A percentile compares a stretch with the other conserved stretches of the same genome.
phyloP scores from a whole-genome alignment of 1,140 invertebrate genomes.

The Grapholita molesta region DNA sequence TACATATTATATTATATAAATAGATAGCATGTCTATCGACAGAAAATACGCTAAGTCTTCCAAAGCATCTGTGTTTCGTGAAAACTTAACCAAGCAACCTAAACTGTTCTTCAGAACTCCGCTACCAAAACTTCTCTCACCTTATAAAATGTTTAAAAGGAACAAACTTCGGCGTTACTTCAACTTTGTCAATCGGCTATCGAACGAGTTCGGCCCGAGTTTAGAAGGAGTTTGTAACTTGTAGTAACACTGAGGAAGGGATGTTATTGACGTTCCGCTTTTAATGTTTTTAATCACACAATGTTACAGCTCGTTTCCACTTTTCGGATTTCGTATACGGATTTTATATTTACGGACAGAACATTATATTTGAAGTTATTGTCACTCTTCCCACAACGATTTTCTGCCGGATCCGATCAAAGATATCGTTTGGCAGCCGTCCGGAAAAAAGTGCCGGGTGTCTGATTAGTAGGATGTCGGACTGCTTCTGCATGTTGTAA shows the following conservation, averaged over 20 bases:
- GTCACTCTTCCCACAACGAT: too few relatives aligned
- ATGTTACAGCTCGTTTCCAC: too few relatives aligned
- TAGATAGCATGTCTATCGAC: neutral
- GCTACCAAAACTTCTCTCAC: neutral
- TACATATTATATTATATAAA: neutral
- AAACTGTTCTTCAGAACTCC: neutral
- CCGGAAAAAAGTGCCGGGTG: too few relatives aligned
- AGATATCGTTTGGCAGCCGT: too few relatives aligned
- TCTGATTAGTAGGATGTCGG: too few relatives aligned
- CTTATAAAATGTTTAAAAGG: constrained; percentile 15
- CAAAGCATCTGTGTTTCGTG: neutral
- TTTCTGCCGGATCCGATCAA: too few relatives aligned
- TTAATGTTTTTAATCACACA: neutral
- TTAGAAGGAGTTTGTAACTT: neutral
- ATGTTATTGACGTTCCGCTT: neutral
- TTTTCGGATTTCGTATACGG: too few relatives aligned
- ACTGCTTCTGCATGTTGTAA: too few relatives aligned
- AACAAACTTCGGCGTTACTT: constrained; percentile 11
- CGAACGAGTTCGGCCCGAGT: neutral
- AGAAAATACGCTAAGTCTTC: neutral
- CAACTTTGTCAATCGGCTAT: constrained; percentile 13
- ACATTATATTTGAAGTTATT: too few relatives aligned
- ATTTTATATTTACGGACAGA: too few relatives aligned
- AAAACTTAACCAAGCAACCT: neutral
- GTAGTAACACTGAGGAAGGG: neutral